Percentiles rank a stretch among this genome's conserved stretches.
Conservation (phyloP, 2,113 vertebrate species). For the Agapornis roseicollis region DNA sequence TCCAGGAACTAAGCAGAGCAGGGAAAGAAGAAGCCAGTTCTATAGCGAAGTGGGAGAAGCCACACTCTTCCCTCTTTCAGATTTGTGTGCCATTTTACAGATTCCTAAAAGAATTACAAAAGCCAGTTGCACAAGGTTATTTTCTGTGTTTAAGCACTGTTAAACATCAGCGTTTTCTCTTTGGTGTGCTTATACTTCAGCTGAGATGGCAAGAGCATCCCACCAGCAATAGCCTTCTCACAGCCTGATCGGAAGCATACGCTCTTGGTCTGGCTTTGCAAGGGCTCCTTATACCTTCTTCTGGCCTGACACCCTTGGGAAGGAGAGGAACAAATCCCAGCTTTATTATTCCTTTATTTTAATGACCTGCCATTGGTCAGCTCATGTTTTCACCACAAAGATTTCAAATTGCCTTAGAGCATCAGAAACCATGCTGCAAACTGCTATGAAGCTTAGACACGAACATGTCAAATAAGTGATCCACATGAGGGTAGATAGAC, state of each 20-base stretch:
- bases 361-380: neutral
- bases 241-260: conserved; percentile 17
- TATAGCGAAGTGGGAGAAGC: neutral
- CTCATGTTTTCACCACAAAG: neutral
- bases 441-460: neutral
- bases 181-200: neutral
- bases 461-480: conserved; percentile 36
- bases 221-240: neutral
- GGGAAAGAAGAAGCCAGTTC: neutral
- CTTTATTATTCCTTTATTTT: conserved; percentile 17
- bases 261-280: neutral
- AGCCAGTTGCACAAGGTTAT: accelerated
- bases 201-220: neutral
- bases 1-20: neutral
- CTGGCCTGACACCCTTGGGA: conserved; percentile 13
- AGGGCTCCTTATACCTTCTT: neutral
- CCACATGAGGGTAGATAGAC: conserved; percentile 7
- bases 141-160: neutral
- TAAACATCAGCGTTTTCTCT: neutral
- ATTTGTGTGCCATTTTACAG: neutral
- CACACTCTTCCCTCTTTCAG: accelerated
- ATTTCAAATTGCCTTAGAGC: conserved; percentile 18
- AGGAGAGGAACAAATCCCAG: neutral
- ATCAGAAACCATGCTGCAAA: neutral
- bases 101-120: neutral